Evolutionary conservation across 2,797 vertebrate species (phyloP).

Genomic region (Coregonus suidteri): DNA sequence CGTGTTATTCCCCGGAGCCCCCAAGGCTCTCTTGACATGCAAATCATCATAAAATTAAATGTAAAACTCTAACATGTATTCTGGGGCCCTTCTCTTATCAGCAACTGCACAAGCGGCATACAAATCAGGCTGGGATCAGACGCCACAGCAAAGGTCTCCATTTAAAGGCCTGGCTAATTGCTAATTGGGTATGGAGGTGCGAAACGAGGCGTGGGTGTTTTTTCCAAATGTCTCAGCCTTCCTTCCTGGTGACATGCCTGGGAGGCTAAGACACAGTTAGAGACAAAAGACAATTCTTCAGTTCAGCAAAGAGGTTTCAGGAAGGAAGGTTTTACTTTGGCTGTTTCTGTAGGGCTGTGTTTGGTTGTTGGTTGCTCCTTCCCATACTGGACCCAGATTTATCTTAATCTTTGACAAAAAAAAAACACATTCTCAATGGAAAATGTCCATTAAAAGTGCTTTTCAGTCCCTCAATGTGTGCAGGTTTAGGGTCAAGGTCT

Average conservation of each 20-base stretch:
- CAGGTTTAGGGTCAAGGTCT: neutral
- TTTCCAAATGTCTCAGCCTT: constrained; percentile 61
- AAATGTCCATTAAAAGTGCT: neutral
- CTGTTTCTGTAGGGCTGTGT: neutral
- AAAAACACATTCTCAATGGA: neutral
- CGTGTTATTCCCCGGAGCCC: constrained; percentile 66
- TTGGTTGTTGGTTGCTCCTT: neutral
- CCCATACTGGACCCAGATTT: neutral
- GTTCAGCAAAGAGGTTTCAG: neutral
- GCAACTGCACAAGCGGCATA: constrained; percentile 73
- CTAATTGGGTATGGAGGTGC: constrained; percentile 71
- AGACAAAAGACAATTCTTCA: constrained; percentile 36
- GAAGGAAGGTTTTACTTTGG: neutral
- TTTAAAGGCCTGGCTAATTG: constrained; percentile 68
- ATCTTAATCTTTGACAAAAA: neutral
- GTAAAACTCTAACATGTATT: constrained; percentile 69
- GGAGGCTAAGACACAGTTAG: constrained; percentile 45
- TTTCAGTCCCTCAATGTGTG: neutral
- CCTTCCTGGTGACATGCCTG: constrained; percentile 64
- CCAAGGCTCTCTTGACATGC: constrained; percentile 67
- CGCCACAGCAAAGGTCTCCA: constrained; percentile 59
- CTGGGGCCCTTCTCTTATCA: constrained; percentile 66
- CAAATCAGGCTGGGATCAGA: constrained; percentile 73
- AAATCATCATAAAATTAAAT: constrained; percentile 76
- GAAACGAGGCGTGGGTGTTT: constrained; percentile 54